Base-by-base conservation (phyloP, 1,140 invertebrate genomes). In the Leptestheria dahalacensis region DNA sequence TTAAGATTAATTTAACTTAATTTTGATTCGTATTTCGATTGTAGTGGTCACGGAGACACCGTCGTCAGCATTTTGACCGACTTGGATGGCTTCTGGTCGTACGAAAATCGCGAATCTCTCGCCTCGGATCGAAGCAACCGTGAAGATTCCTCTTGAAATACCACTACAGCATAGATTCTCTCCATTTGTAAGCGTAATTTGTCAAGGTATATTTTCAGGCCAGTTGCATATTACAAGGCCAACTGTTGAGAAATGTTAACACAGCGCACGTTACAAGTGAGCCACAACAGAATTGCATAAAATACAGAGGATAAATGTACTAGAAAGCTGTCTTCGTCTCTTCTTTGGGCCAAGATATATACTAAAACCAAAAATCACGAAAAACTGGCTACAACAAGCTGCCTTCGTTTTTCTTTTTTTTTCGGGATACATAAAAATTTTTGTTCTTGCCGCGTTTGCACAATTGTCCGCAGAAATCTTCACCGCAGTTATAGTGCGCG, bases 51-150 rank as follows among this genome's bases (percentile, higher is more conserved):
- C 74, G 93, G 91, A 1, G 90, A 91, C 66, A 93, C 89, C 3
- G 88, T 96, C 60, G 80, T 96, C 11, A 92, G 87, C 68, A 94
- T 97, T 70, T 75, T 97, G 61, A 89, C 94, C 66, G 94, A 97
- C 75, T 82, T 96, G 62, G 90, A 97, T 73, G 91, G 91, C 48
- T 98, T 97, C 77, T 95, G 88, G 88, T 86, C 85, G 0, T 93
- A 97, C 70, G 92, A 97, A 74, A 92, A 94, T 74, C 75, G 91
- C 61, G 91, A 95, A 75, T 81, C 81, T 0, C 73, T 84, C 62
- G 79, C 80, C 0, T 77, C 79, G 10, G 82, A 83, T 47, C 72
- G 28, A 21, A 48, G 50, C 10, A 57, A 62, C 4, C 50, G 52
- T 15, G 57, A 58, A 1, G 25, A 46, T 9, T 9, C 33, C 6